These are phyloP conservation scores for Stigmatopora nigra DNA, from an alignment of 2,113 vertebrate genomes.

Conservation along the genomic window DNA sequence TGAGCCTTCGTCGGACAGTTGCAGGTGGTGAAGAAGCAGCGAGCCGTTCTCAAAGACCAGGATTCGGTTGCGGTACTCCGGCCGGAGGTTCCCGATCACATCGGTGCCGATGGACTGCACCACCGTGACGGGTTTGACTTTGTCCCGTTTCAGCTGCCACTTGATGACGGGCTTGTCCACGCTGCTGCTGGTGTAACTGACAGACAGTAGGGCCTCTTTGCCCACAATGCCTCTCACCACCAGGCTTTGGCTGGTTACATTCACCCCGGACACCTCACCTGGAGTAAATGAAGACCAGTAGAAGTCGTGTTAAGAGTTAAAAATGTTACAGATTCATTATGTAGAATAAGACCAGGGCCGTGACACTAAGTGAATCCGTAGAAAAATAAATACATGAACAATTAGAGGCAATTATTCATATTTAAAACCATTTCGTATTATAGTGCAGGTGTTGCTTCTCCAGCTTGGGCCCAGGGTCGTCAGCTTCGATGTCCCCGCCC, in stretches of 20 bases:
- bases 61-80: conserved; percentile 86
- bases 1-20: conserved; percentile 82
- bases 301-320: neutral
- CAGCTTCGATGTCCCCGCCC: too few species aligned
- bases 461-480: too few species aligned
- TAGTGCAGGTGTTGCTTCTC: too few species aligned
- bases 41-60: conserved; percentile 89
- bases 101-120: conserved; percentile 94
- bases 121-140: conserved; percentile 78
- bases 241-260: conserved; percentile 82
- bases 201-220: conserved; percentile 83
- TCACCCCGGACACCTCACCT: conserved; percentile 81
- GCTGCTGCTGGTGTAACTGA: conserved; percentile 89
- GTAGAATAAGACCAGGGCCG: too few species aligned
- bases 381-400: too few species aligned
- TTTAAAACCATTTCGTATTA: too few species aligned
- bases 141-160: conserved; percentile 91
- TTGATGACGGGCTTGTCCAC: conserved; percentile 87
- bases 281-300: neutral
- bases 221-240: conserved; percentile 82
- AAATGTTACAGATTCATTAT: neutral
- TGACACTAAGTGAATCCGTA: too few species aligned
- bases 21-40: conserved; percentile 84
- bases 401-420: too few species aligned
- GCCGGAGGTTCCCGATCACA: conserved; percentile 87